Percentiles rank a stretch among this genome's conserved stretches.
phyloP scores from a whole-genome alignment of 1,140 invertebrate species.

The Maconellicoccus hirsutus region DNA sequence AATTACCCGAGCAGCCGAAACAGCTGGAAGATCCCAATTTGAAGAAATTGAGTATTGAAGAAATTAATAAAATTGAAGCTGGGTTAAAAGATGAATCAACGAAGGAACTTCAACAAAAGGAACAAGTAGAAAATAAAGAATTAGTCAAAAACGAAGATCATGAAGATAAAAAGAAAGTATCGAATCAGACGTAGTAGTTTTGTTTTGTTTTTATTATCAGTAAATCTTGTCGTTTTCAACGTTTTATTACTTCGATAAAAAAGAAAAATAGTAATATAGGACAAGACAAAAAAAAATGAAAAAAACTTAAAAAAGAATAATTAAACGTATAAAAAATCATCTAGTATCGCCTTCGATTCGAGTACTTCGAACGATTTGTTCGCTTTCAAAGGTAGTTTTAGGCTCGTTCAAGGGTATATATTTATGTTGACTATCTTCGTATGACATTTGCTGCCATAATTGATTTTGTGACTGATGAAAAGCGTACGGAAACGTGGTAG shows the following conservation, averaged over 20 bases:
- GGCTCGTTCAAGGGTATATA: neutral
- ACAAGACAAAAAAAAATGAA: neutral
- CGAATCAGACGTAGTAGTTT: neutral
- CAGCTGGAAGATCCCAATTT: neutral
- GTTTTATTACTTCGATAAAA: neutral
- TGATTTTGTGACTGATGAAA: neutral
- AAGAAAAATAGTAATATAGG: neutral
- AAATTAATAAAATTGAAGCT: neutral
- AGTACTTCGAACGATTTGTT: neutral
- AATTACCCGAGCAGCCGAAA: neutral
- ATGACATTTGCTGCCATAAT: neutral
- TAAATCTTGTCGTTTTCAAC: no score
- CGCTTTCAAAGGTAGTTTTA: neutral
- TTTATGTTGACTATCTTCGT: neutral
- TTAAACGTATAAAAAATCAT: neutral
- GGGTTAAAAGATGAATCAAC: neutral
- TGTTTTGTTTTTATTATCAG: no score
- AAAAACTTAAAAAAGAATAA: neutral
- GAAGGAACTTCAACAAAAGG: neutral
- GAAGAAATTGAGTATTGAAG: neutral
- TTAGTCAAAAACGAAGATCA: neutral
- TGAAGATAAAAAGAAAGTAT: neutral
- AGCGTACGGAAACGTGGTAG: neutral
- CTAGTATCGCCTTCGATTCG: neutral
- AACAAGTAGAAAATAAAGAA: neutral